phyloP scores from a whole-genome alignment of 2,113 vertebrate genomes.

The Progne subis region DNA sequence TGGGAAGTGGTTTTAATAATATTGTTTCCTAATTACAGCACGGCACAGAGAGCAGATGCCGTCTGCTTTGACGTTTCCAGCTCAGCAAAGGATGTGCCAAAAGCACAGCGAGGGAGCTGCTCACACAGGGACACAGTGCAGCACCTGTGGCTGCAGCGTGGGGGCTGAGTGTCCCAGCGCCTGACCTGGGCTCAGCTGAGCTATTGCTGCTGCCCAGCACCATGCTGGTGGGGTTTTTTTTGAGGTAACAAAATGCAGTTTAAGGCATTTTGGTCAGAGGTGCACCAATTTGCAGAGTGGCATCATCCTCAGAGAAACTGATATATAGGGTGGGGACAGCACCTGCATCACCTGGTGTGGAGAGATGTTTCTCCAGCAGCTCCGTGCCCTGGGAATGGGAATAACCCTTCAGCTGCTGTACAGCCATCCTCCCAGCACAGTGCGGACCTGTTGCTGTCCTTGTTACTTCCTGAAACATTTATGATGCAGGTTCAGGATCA shows the following conservation, averaged over 20 bases:
- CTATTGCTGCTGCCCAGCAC: neutral
- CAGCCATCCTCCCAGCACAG: neutral
- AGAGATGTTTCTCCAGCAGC: rapidly evolving
- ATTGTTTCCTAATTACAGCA: slow-evolving; percentile 56
- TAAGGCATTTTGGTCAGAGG: neutral
- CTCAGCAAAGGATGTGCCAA: neutral
- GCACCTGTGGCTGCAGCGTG: neutral
- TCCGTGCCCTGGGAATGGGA: rapidly evolving
- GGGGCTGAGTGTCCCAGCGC: rapidly evolving
- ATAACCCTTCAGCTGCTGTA: neutral
- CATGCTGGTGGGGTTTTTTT: neutral
- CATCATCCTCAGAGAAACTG: neutral
- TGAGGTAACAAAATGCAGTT: neutral
- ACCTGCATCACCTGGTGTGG: neutral
- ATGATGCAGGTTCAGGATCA: neutral
- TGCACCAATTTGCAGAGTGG: neutral
- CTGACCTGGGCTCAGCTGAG: rapidly evolving
- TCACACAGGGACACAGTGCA: rapidly evolving
- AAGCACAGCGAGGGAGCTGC: neutral
- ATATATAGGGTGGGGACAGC: rapidly evolving
- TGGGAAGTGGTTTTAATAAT: slow-evolving; percentile 32
- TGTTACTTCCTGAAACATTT: neutral
- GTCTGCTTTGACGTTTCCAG: neutral
- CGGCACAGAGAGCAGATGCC: slow-evolving; percentile 8
- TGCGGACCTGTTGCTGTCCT: neutral